A percentile compares a stretch with the other conserved stretches of the same genome.
phyloP scores from a whole-genome alignment of 2,113 vertebrate genomes.

The Gallinago paraguaiae region DNA sequence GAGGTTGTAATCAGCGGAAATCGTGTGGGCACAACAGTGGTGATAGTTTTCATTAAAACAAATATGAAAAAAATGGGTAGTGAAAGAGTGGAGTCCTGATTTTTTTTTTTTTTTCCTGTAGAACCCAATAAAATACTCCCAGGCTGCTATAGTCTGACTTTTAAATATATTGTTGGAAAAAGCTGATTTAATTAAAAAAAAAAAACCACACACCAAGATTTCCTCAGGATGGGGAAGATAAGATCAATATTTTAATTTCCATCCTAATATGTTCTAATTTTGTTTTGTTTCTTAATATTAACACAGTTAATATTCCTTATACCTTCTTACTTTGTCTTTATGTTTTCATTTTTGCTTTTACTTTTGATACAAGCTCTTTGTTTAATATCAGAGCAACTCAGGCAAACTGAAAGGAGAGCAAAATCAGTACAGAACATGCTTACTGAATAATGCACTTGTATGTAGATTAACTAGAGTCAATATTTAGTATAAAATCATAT shows the following conservation, averaged over 20 bases:
- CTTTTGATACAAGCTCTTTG: neutral
- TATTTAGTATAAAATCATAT: neutral
- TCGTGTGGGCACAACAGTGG: neutral
- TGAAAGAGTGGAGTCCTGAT: neutral
- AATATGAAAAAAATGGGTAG: neutral
- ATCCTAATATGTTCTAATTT: neutral
- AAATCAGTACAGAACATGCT: neutral
- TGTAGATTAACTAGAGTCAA: neutral
- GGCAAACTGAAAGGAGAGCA: neutral
- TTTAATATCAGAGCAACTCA: neutral
- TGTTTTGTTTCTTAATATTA: neutral
- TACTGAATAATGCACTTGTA: neutral
- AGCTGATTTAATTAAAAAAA: neutral
- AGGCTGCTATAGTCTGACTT: neutral
- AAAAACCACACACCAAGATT: neutral
- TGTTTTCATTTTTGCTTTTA: neutral
- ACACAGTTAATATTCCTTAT: neutral
- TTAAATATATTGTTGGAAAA: neutral
- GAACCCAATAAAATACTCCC: neutral
- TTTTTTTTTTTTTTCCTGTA: neutral
- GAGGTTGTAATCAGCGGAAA: neutral
- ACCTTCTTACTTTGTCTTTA: neutral
- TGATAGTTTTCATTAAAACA: neutral
- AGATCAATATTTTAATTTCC: neutral
- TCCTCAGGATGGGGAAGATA: neutral